Conservation (phyloP, 2,113 vertebrate species). For the Anoura caudifer region DNA sequence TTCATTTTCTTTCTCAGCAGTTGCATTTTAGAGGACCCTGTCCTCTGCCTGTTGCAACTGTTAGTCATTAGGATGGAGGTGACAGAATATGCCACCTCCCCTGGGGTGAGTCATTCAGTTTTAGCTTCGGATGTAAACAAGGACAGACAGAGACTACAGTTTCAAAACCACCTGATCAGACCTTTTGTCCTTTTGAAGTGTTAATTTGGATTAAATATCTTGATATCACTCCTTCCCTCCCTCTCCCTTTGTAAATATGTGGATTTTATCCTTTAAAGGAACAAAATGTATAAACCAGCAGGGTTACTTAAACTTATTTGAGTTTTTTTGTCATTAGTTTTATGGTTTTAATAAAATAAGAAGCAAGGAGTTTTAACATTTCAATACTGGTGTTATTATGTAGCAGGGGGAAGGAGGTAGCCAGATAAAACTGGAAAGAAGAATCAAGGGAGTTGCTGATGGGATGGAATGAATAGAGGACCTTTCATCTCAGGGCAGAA, state of each 20-base stretch:
- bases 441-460: neutral
- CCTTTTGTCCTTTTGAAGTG: slow-evolving; percentile 3
- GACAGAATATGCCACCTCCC: neutral
- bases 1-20: neutral
- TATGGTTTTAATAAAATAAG: neutral
- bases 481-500: neutral
- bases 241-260: neutral
- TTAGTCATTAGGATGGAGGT: slow-evolving; percentile 36
- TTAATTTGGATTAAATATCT: slow-evolving; percentile 40
- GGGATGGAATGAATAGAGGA: neutral
- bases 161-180: slow-evolving; percentile 18
- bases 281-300: neutral
- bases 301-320: neutral
- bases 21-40: neutral
- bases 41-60: neutral
- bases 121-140: slow-evolving; percentile 54
- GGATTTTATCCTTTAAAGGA: slow-evolving; percentile 39
- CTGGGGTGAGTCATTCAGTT: slow-evolving; percentile 15
- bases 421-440: neutral
- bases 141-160: neutral
- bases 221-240: neutral
- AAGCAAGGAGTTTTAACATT: neutral
- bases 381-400: neutral
- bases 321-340: slow-evolving; percentile 4
- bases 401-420: neutral